Percentiles rank a stretch among this genome's conserved stretches.
Evolutionary conservation across 1,140 invertebrate genomes (phyloP).

Genomic region (Drusus annulatus): DNA sequence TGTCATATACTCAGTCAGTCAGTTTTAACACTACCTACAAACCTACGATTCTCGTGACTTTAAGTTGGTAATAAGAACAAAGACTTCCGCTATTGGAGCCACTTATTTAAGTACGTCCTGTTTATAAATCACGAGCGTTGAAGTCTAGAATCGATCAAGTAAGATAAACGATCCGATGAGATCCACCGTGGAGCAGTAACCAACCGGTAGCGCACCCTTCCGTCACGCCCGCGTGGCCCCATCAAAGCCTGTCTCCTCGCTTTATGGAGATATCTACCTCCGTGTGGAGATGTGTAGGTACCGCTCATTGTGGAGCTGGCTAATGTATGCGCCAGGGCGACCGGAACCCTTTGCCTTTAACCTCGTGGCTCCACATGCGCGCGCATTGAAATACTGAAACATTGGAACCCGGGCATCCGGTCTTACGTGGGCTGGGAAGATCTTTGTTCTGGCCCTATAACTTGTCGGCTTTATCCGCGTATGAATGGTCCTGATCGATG

Average conservation of each 20-base stretch:
- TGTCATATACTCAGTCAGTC: too few relatives aligned
- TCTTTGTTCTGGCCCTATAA: constrained; percentile 46
- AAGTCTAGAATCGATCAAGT: constrained; percentile 4
- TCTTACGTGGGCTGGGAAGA: constrained; percentile 44
- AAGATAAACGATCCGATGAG: not conserved
- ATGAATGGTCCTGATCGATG: constrained; percentile 15
- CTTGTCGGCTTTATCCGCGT: constrained; percentile 4
- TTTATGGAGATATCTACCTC: constrained; percentile 27
- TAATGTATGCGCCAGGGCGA: constrained; percentile 55
- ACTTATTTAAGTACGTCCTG: too few relatives aligned
- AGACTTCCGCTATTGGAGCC: too few relatives aligned
- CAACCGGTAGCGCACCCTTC: constrained; percentile 19
- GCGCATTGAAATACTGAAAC: constrained; percentile 24
- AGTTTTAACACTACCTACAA: too few relatives aligned
- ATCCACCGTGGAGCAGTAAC: not conserved
- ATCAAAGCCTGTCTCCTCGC: not conserved
- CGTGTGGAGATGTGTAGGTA: not conserved
- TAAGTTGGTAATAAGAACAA: too few relatives aligned
- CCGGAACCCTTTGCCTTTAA: constrained; percentile 53
- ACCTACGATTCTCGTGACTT: too few relatives aligned
- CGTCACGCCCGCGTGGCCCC: constrained; percentile 4
- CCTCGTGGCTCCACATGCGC: constrained; percentile 37
- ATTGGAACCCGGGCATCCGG: constrained; percentile 53
- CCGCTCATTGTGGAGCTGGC: constrained; percentile 18
- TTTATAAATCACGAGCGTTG: too few relatives aligned